Conservation (phyloP, 2,113 vertebrate genomes). For the Platysteira castanea region DNA sequence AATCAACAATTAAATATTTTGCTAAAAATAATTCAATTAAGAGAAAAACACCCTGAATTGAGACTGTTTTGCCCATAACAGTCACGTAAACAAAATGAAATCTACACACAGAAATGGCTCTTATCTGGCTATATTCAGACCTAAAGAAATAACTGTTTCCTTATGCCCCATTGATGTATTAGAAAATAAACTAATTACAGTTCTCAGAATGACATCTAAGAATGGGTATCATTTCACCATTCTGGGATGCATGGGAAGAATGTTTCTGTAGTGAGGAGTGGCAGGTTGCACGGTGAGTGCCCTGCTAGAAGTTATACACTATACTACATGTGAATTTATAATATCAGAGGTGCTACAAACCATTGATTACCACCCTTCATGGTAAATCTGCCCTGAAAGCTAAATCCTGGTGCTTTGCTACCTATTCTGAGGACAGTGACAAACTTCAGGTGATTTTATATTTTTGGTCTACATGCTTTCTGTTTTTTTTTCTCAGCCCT, state of each 20-base stretch:
- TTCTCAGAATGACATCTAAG: background rate
- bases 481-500: background rate
- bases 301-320: background rate
- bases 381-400: background rate
- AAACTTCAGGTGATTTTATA: background rate
- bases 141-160: background rate
- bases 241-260: background rate
- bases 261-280: background rate
- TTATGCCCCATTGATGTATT: background rate
- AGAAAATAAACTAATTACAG: background rate
- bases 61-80: background rate
- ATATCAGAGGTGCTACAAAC: fast-evolving
- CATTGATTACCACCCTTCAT: background rate
- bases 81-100: background rate
- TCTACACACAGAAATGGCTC: background rate
- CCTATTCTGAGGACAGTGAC: background rate
- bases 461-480: fast-evolving
- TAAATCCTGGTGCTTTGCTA: background rate
- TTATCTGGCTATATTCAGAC: background rate
- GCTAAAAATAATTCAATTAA: background rate
- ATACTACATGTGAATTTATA: background rate
- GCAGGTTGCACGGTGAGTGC: background rate
- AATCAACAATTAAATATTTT: background rate
- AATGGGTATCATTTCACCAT: background rate
- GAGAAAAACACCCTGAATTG: background rate